Base-by-base conservation (phyloP, 2,888 invertebrate genomes). In the Zaprionus obscuricornis region DNA sequence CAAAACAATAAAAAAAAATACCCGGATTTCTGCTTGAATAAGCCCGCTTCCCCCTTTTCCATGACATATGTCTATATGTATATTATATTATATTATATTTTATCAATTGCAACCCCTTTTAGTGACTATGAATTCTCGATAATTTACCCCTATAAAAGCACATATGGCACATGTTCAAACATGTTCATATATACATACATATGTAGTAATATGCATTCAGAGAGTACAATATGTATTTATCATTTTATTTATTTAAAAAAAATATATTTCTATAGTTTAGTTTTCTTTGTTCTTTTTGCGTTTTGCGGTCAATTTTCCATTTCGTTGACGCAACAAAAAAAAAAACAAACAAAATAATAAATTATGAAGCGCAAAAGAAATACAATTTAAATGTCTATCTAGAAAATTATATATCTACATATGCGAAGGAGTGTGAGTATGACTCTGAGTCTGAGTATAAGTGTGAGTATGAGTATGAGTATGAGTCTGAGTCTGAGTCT, bases 271-370 rank as follows among this genome's bases (percentile, higher is more conserved):
- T 27, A 34, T 20, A 36, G 13, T 43, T 56, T 57, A 36, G 63
- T 42, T 43, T 27, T 49, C 60, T 76, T 76, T 76, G 66, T 70
- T 57, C 59, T 66, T 58, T 55, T 64, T 60, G 56, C 65, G 46
- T n/a, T 66, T 60, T 79, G 74, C 54, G 84, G 84, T 84, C 84
- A 76, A 79, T 76, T 79, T 76, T 73, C 77, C 77, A 69, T 84
- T 69, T 84, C 59, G 77, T 66, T 77, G 69, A 56, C 59, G 66
- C 69, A 65, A 50, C 67, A 79, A 76, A 55, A 65, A 52, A 50
- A 58, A 74, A 46, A 66, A 59, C 57, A 45, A 45, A 60, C n/a
- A 52, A 50, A 18, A 51, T 34, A 31, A 33, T 8, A 7, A 7
- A n/a, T n/a, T 27, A 18, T 18, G 18, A 24, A 11, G 17, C n/a